Conservation (phyloP, 2,888 invertebrate genomes). For the Lysandra bellargus region DNA sequence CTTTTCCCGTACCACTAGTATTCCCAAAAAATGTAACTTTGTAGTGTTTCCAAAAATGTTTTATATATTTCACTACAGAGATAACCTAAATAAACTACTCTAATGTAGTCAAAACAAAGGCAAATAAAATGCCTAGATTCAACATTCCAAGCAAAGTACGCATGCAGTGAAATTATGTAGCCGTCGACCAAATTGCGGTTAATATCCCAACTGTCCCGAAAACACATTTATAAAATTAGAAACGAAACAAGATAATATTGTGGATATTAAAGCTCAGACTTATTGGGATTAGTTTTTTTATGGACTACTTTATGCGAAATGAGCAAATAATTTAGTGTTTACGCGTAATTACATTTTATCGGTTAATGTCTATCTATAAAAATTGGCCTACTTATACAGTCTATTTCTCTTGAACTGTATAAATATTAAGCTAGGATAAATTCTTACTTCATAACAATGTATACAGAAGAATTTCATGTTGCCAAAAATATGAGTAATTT, state of each 20-base stretch:
- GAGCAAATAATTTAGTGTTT: background rate
- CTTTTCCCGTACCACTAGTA: too few relatives aligned
- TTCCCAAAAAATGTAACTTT: too few relatives aligned
- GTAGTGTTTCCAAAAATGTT: too few relatives aligned
- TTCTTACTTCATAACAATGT: too few relatives aligned
- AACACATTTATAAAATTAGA: slow-evolving; percentile 21
- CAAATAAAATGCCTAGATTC: slow-evolving; percentile 16
- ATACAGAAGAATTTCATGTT: too few relatives aligned
- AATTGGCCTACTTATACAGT: background rate
- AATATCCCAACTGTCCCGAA: background rate
- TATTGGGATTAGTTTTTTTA: slow-evolving; percentile 1
- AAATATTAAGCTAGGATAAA: background rate
- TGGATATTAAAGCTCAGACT: background rate
- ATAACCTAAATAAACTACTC: background rate
- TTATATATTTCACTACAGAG: too few relatives aligned
- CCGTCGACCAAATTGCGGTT: background rate
- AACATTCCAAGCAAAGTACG: background rate
- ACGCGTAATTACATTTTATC: background rate
- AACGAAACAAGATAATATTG: background rate
- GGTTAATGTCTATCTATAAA: background rate
- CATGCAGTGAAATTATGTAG: slow-evolving; percentile 1
- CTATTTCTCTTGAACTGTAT: background rate
- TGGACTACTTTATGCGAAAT: background rate
- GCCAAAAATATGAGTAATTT: too few relatives aligned
- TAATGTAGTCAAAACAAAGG: background rate